These are phyloP conservation scores for Oreochromis niloticus DNA, from an alignment of 2,113 vertebrate species.

Conservation along the genomic window DNA sequence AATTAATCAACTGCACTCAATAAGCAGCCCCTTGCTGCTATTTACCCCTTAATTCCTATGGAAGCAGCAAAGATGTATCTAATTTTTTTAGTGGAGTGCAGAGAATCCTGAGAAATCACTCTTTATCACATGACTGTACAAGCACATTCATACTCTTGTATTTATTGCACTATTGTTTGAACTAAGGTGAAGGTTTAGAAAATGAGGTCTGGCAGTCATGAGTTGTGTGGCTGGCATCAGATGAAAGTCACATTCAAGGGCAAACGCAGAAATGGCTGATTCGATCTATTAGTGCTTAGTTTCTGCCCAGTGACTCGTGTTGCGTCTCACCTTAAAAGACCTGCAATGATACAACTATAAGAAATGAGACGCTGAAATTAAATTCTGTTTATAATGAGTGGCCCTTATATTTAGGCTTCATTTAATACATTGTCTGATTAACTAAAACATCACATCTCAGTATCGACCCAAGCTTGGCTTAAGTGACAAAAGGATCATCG, in stretches of 20 bases:
- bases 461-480: neutral
- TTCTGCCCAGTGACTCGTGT: neutral
- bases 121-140: neutral
- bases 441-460: neutral
- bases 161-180: neutral
- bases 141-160: neutral
- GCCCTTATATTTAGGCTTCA: neutral
- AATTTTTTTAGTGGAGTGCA: neutral
- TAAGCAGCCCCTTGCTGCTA: neutral
- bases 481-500: neutral
- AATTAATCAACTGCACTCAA: neutral
- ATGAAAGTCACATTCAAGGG: neutral
- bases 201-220: neutral
- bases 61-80: neutral
- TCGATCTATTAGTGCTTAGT: neutral
- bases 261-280: neutral
- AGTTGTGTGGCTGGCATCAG: neutral
- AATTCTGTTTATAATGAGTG: neutral
- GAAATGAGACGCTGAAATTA: neutral
- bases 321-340: neutral
- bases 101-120: neutral
- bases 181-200: neutral
- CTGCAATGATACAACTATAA: neutral
- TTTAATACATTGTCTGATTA: neutral
- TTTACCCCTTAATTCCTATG: neutral